Base-by-base conservation (phyloP, 2,888 invertebrate genomes). In the Erebia aethiops region DNA sequence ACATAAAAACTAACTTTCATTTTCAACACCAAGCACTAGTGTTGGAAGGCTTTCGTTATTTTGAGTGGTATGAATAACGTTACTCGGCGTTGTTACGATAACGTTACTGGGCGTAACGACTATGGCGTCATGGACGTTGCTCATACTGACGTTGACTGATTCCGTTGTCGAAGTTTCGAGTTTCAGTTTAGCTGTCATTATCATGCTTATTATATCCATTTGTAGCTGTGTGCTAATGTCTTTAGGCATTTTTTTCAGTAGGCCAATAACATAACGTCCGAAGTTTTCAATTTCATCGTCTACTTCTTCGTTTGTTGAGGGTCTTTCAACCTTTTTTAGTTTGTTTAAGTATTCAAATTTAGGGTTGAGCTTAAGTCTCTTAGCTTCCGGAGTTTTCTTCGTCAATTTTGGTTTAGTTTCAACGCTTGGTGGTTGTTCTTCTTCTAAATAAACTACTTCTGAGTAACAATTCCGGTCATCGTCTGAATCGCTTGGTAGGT, bases 201-300 rank as follows among this genome's bases (percentile, higher is more conserved):
- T 85, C 3, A 85, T 71, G 62, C 84, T 87, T 0, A 90, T 81
- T 0, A 90, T 87, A 3, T 90, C 88, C 69, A 85, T 77, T 77
- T 90, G 90, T 0, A 89, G 76, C 70, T 84, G 82, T 0, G 80
- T 79, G 56, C 82, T 82, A 0, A 74, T 69, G 0, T 85, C 82
- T 18, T 77, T 74, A 0, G 90, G 82, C 4, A 89, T 71, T 51
- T 85, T 83, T 71, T 84, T 84, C 2, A 90, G 56, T 14, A 90
- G 71, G 46, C 84, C 82, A 0, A 79, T 79, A 0, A 90, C 77
- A 69, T 90, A 90, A 69, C 78, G 83, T 0, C 86, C 75, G 52
- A 90, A 90, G 1, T 78, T 76, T 0, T 82, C 81, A 0, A 89
- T 67, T 71, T 89, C 87, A 0, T 82, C 81, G 0, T 77, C 76